A percentile compares a stretch with the other conserved stretches of the same genome.
These are phyloP conservation scores for Cheiracanthium punctorium DNA, from an alignment of 2,888 invertebrate species.

Conservation along the genomic window DNA sequence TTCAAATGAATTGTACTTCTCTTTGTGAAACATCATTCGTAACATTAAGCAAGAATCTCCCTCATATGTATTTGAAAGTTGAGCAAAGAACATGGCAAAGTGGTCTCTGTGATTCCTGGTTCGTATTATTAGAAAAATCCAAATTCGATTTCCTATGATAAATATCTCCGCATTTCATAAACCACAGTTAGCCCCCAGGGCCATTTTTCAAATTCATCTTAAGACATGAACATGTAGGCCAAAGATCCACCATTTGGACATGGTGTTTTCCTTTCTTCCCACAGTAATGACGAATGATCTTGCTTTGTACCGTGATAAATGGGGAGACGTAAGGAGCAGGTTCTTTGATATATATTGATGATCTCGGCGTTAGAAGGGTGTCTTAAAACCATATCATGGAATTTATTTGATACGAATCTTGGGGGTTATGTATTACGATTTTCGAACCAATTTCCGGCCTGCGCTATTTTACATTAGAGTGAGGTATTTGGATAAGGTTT, in stretches of 20 bases:
- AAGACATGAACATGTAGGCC: constrained; percentile 1
- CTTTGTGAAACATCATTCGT: no score
- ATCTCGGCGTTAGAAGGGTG: not conserved
- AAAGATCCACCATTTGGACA: constrained; percentile 2
- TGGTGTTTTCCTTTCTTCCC: not conserved
- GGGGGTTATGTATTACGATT: no score
- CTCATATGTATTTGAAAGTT: no score
- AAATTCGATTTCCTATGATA: not conserved
- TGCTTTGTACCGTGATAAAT: constrained; percentile 3
- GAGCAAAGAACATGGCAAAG: no score
- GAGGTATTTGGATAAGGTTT: no score
- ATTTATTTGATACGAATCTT: not conserved
- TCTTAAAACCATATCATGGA: constrained; percentile 5
- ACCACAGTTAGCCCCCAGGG: not conserved
- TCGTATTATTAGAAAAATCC: not conserved
- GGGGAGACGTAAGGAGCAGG: not conserved
- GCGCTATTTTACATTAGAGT: no score
- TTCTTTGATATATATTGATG: constrained; percentile 4
- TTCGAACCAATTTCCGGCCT: no score
- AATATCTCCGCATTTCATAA: not conserved
- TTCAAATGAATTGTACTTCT: no score
- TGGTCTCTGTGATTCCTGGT: no score
- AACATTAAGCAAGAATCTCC: no score
- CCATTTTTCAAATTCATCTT: constrained; percentile 3
- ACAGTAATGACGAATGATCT: not conserved